Evolutionary conservation across 2,113 vertebrate genomes (phyloP), one percentile per base, ranked within the genome.

Genomic region (Oryzias celebensis): DNA sequence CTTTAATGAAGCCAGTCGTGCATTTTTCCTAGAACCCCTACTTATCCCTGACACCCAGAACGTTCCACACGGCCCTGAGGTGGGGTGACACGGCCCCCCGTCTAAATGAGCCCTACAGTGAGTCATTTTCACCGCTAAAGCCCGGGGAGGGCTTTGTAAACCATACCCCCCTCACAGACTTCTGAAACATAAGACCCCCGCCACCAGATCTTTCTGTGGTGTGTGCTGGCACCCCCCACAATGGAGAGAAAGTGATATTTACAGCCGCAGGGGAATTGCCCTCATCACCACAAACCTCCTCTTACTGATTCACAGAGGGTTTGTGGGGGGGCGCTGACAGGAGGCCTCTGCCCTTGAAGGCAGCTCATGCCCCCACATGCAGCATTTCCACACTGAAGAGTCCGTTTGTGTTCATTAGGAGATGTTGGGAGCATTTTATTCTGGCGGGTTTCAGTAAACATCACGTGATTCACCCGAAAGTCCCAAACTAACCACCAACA

Each of bases 181-280:
- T 70, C 71, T 85, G 88, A 87, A 91, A 92, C 75, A 47, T 65
- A 68, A 89, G 72, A 77, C 79, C 70, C 17, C 18, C 28, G 65
- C 55, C 80, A 68, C 80, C 85, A 76, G 84, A 75, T 82, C 31
- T 36, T 91, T 84, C 88, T 90, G 87, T 79, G 89, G 86, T 86
- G 68, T 59, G 53, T 88, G 86, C 88, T 78, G 82, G 82, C 89
- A 85, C 82, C 84, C 43, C 80, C 80, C 46, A 78, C 82, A 28
- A 71, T 62, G 58, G 78, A 65, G 77, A 75, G 89, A 91, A 91
- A 90, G 81, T 84, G 85, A 91, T 91, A 89, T 89, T 91, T 86
- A 71, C 85, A 85, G 87, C 89, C 81, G 74, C 58, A 14, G 85
- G 86, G 85, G 84, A 82, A 89, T 81, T 79, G 78, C 80, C 78